These are phyloP conservation scores for Bryconaethiops microstoma DNA, from an alignment of 2,797 vertebrate species.

Conservation along the genomic window DNA sequence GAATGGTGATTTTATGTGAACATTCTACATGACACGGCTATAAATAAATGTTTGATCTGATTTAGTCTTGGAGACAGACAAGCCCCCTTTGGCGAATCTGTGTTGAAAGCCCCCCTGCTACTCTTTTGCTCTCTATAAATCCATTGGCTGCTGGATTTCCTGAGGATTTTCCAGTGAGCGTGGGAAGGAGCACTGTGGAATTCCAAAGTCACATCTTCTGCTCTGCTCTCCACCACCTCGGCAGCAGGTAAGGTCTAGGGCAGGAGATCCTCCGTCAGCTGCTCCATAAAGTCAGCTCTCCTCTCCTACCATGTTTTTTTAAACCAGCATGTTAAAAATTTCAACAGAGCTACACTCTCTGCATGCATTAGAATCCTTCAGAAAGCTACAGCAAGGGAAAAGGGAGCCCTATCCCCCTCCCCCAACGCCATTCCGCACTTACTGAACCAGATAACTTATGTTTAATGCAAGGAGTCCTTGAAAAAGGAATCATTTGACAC, in stretches of 20 bases:
- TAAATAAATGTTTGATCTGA: not conserved
- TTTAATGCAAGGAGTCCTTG: constrained; percentile 22
- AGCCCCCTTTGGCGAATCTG: not conserved
- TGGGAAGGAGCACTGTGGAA: constrained; percentile 10
- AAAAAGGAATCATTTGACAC: constrained; percentile 30
- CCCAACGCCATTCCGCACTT: constrained; percentile 34
- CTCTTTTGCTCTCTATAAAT: not conserved
- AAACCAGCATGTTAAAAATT: constrained; percentile 55
- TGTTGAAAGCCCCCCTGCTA: not conserved
- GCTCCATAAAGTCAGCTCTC: constrained; percentile 19
- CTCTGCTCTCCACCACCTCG: not conserved
- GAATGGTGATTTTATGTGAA: not conserved
- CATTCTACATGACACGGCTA: not conserved
- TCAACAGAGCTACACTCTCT: constrained; percentile 38
- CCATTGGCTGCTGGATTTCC: not conserved
- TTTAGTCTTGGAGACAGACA: not conserved
- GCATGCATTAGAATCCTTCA: constrained; percentile 45
- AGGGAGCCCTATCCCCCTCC: constrained; percentile 55
- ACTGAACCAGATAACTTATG: constrained; percentile 2
- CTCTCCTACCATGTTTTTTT: constrained; percentile 50
- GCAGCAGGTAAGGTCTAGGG: not conserved
- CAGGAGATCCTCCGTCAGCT: not conserved
- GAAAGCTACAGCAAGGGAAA: constrained; percentile 56
- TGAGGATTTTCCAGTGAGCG: not conserved
- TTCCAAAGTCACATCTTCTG: not conserved